A percentile compares a stretch with the other conserved stretches of the same genome.
Evolutionary conservation across 2,113 vertebrate genomes (phyloP).

Genomic region (Xyliphius kryptos): DNA sequence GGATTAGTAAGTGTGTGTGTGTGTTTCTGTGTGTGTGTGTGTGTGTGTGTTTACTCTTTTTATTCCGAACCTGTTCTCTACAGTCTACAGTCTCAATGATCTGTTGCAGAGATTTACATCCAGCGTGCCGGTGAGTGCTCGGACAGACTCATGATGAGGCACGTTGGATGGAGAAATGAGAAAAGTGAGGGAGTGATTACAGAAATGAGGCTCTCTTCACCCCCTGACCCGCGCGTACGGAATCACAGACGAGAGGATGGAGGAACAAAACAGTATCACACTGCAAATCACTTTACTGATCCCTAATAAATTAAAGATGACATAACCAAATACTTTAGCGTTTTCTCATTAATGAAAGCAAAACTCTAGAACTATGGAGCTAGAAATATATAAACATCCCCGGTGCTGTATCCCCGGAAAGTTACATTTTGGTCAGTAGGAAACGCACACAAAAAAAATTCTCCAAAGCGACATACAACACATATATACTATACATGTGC

Average conservation of each 20-base stretch:
- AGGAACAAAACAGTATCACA: too few relatives aligned
- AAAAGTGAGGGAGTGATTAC: conserved; percentile 15
- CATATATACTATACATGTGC: too few relatives aligned
- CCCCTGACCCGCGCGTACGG: not conserved
- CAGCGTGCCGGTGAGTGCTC: not conserved
- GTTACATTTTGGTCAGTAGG: too few relatives aligned
- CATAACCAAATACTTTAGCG: too few relatives aligned
- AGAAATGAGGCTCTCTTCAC: conserved; percentile 5
- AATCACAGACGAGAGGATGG: not conserved
- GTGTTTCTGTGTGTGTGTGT: conserved; percentile 4
- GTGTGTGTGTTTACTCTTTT: conserved; percentile 23
- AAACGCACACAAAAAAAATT: too few relatives aligned
- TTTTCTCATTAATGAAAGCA: too few relatives aligned
- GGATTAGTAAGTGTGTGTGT: conserved; percentile 29
- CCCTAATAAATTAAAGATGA: too few relatives aligned
- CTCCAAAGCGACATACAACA: too few relatives aligned
- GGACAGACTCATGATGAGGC: not conserved
- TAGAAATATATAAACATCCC: too few relatives aligned
- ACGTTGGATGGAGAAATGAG: not conserved
- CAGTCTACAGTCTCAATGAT: conserved; percentile 30
- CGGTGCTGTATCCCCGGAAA: too few relatives aligned
- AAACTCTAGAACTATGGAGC: too few relatives aligned
- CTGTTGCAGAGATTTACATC: conserved; percentile 25
- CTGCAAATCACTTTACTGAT: too few relatives aligned
- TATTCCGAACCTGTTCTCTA: conserved; percentile 20